Evolutionary conservation across 2,888 invertebrate genomes (phyloP), one percentile per base, ranked within the genome.

Genomic region (Ochropleura plecta): DNA sequence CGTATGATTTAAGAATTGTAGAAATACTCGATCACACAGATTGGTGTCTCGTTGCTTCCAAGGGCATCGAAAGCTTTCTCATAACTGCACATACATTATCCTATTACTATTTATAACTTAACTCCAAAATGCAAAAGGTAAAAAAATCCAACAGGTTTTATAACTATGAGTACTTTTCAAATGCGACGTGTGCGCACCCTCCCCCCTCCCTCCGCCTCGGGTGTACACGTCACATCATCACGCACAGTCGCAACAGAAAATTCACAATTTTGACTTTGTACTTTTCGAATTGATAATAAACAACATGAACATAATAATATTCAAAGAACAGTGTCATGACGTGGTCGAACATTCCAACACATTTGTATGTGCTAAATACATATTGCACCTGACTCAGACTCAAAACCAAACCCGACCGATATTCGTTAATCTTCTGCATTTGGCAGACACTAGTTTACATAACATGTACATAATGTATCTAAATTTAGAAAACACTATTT

Each of bases 311-410:
- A 79, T 83, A 87, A 85, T 85, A 66, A 51, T 82, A 86, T 74
- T 70, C 78, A 76, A 73, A 73, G 59, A 74, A 82, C 73, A 80
- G 49, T 73, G 67, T 67, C 67, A 78, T 73, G 73, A 70, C 75
- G 63, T n/a, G 72, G 72, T 79, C 81, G 67, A 81, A 76, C 57
- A 88, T 84, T 88, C 83, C 89, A 89, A 90, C 85, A 88, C 88
- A 89, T 87, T n/a, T n/a, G n/a, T n/a, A n/a, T n/a, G n/a, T n/a
- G n/a, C n/a, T n/a, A n/a, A 92, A 90, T 91, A 90, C 89, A 88
- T 92, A 94, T 94, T 94, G 94, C 94, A 94, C 94, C 93, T 89
- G 91, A 90, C 91, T 90, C 90, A 91, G 90, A 92, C 91, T 92
- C 91, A 84, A 91, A 60, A 90, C 90, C 89, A 88, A 92, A 90